Evolutionary conservation across 2,113 vertebrate genomes (phyloP).

Genomic region (Alaudala cheleensis): DNA sequence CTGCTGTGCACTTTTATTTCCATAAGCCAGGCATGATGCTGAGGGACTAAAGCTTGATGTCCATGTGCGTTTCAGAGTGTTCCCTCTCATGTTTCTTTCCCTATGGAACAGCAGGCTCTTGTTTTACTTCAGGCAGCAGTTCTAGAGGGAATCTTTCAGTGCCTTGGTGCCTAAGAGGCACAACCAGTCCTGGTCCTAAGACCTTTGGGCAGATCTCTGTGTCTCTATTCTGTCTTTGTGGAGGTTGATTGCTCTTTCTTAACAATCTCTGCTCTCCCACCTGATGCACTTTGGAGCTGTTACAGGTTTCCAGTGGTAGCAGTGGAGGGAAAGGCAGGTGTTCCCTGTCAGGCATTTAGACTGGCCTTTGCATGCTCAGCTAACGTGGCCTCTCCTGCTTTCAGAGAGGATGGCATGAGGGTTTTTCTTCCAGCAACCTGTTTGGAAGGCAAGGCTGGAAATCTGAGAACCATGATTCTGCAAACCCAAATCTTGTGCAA

Average conservation of each 20-base stretch:
- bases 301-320: neutral
- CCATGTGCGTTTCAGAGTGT: neutral
- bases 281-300: neutral
- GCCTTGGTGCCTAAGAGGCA: neutral
- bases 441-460: neutral
- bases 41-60: neutral
- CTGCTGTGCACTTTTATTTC: neutral
- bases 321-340: neutral
- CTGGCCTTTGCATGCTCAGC: neutral
- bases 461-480: neutral
- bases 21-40: accelerated
- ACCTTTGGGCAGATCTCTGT: neutral
- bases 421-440: neutral
- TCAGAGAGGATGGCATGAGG: neutral
- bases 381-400: neutral
- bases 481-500: neutral
- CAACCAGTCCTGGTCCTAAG: neutral
- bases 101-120: neutral
- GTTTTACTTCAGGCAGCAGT: neutral
- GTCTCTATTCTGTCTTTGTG: neutral
- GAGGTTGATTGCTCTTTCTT: neutral
- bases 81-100: neutral
- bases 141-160: neutral
- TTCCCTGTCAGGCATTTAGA: accelerated
- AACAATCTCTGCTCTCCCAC: accelerated